A percentile compares a stretch with the other conserved stretches of the same genome.
Conservation (phyloP, 2,797 vertebrate genomes). For the Chrosomus eos region DNA sequence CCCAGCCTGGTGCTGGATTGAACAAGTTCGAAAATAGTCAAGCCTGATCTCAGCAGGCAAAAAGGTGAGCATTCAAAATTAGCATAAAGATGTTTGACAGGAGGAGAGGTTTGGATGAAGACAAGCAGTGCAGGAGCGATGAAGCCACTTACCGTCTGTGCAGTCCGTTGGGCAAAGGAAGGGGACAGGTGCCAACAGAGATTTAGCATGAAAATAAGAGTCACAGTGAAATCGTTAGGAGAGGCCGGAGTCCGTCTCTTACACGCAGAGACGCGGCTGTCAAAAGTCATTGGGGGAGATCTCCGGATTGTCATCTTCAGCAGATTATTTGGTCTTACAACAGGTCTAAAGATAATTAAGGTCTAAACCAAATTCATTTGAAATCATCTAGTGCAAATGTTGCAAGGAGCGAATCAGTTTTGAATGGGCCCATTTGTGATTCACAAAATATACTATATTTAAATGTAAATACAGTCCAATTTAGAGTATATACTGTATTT, state of each 20-base stretch:
- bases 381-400: background rate
- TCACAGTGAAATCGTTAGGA: conserved; percentile 60
- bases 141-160: conserved; percentile 84
- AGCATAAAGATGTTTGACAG: conserved; percentile 40
- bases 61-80: conserved; percentile 50
- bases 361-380: background rate
- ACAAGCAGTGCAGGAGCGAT: conserved; percentile 66
- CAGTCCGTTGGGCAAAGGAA: conserved; percentile 70
- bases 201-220: conserved; percentile 74
- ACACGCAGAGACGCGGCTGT: conserved; percentile 51
- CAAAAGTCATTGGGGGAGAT: conserved; percentile 46
- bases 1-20: background rate
- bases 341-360: background rate
- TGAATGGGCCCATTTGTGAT: background rate
- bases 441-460: background rate
- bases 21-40: background rate
- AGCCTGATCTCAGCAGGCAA: conserved; percentile 37
- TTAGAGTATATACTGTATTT: background rate
- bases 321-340: conserved; percentile 18
- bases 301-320: conserved; percentile 34
- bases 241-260: conserved; percentile 54
- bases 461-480: background rate
- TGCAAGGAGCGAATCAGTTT: background rate
- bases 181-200: conserved; percentile 75
- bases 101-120: conserved; percentile 37